Base-by-base conservation (phyloP, 2,888 invertebrate species). In the Branchellion lobata region DNA sequence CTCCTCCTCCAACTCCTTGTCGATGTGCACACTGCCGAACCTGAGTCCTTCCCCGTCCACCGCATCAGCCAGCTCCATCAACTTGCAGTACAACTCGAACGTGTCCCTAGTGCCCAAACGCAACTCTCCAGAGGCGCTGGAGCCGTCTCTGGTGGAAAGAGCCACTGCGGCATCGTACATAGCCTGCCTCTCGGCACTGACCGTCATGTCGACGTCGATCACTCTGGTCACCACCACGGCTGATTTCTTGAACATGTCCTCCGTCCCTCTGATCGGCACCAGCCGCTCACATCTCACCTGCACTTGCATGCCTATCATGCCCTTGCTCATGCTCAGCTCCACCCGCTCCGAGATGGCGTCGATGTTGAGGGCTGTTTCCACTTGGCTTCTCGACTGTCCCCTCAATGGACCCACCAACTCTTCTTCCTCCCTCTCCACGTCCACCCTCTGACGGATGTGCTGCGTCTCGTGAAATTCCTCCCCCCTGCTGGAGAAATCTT, bases 241-340 rank as follows among this genome's bases (percentile, higher is more conserved):
- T 29, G 85, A 86, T 82, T 87, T 87, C 73, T 86, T 83, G 85
- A 86, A 87, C 74, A 87, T 85, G 81, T 87, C 86, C 78, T 85
- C 85, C 72, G 85, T 85, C 8, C 85, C 84, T 79, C 86, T 84
- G 27, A 86, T 84, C 2, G 87, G 87, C 1, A 86, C 84, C 57
- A 86, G 84, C 27, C 86, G 82, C 81, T 87, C 87, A 24, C 86
- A 87, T 18, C 86, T 85, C 33, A 87, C 87, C 81, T 84, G 86
- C 69, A 87, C 84, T 14, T 82, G 77, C 27, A 84, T 72, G 76
- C 82, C 80, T 8, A 84, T 83, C 53, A 74, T 78, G 29, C 83
- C 83, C 31, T 83, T 81, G n/a, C 65, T 69, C 29, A 84, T 29
- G 1, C 82, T 82, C 29, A 84, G 74, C 57, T 84, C 83, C 1